Evolutionary conservation across 2,113 vertebrate species (phyloP).

Genomic region (Martes martes): DNA sequence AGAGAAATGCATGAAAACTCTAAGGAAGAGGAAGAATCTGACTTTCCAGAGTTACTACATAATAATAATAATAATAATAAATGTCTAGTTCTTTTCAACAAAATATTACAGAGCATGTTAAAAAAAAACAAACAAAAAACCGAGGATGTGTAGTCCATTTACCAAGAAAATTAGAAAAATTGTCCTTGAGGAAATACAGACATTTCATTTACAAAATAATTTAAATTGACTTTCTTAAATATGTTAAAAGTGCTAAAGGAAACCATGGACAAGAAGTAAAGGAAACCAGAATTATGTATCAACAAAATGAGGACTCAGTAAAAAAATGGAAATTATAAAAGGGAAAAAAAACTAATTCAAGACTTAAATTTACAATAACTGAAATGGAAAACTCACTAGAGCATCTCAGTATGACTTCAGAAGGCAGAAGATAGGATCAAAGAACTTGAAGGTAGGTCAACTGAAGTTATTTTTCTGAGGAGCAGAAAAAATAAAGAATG

Average conservation of each 20-base stretch:
- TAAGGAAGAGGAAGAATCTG: background rate
- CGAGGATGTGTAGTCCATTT: background rate
- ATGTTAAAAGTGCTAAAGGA: background rate
- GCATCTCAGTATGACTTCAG: background rate
- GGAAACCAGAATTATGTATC: background rate
- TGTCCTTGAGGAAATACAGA: background rate
- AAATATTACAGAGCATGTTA: background rate
- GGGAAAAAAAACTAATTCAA: background rate
- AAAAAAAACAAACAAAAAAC: background rate
- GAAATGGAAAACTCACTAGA: background rate
- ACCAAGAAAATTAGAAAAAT: background rate
- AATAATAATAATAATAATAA: background rate
- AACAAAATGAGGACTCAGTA: background rate
- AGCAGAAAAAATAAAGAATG: background rate
- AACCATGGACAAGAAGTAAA: background rate
- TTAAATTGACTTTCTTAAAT: background rate
- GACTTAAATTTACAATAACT: background rate
- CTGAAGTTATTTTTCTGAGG: background rate
- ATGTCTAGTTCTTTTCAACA: background rate
- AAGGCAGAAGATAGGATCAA: background rate
- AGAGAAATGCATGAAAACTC: background rate
- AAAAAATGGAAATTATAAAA: background rate
- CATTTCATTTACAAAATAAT: background rate
- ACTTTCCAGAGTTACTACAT: background rate
- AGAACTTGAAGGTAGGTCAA: background rate